phyloP scores from a whole-genome alignment of 2,797 vertebrate genomes.

The Scomberomorus guttatus region DNA sequence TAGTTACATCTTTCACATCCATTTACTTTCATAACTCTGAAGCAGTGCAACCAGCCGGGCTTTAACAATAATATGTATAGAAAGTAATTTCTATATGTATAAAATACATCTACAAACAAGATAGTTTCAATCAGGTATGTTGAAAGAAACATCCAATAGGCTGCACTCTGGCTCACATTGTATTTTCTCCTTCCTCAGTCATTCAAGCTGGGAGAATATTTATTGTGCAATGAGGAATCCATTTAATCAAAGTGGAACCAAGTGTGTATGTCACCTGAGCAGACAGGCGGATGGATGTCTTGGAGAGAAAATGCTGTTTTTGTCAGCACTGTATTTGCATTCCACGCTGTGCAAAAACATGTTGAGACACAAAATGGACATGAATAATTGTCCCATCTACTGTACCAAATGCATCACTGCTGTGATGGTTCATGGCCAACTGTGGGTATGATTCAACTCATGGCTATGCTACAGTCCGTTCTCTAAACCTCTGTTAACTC shows the following conservation, averaged over 20 bases:
- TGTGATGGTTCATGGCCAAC: not conserved
- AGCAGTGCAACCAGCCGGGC: too few species aligned
- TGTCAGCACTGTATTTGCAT: constrained; percentile 22
- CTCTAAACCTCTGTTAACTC: not conserved
- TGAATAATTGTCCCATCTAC: not conserved
- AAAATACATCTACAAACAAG: too few species aligned
- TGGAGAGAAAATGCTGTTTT: not conserved
- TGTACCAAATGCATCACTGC: constrained; percentile 24
- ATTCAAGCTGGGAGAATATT: not conserved
- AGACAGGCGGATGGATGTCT: not conserved
- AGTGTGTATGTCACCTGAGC: not conserved
- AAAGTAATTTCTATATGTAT: too few species aligned
- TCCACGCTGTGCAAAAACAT: constrained; percentile 54
- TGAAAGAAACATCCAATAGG: not conserved
- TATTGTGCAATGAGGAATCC: not conserved
- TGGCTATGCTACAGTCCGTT: not conserved
- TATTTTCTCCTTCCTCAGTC: not conserved
- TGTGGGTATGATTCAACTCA: constrained; percentile 32
- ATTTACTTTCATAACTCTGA: too few species aligned
- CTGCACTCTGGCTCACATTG: not conserved
- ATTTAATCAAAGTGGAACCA: not conserved
- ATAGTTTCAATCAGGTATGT: not conserved
- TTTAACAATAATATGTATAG: too few species aligned
- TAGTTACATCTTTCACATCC: too few species aligned
- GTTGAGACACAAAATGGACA: constrained; percentile 10